Percentiles rank a stretch among this genome's conserved stretches.
These are phyloP conservation scores for Brachyptera putata DNA, from an alignment of 2,888 invertebrate genomes.

Conservation along the genomic window DNA sequence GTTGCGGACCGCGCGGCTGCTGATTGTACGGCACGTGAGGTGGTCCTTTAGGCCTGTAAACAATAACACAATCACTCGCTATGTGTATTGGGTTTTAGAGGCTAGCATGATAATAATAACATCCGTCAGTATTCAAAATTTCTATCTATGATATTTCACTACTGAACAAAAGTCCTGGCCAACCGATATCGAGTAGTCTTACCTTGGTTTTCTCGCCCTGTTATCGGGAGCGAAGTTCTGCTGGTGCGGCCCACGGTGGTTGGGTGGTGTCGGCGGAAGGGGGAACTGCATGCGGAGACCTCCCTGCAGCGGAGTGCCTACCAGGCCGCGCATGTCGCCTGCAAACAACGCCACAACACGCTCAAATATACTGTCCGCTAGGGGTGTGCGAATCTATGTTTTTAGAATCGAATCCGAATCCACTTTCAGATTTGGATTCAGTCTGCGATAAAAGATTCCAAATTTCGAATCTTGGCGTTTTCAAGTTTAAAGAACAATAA, in stretches of 20 bases:
- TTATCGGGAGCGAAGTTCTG: slow-evolving; percentile 16
- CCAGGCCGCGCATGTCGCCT: slow-evolving; percentile 27
- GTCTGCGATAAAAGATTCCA: no score
- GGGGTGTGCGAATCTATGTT: no score
- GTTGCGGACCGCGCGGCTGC: background rate
- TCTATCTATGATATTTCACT: no score
- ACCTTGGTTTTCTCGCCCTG: slow-evolving; percentile 2
- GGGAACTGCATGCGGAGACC: slow-evolving; percentile 26
- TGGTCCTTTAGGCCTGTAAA: background rate
- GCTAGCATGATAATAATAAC: no score
- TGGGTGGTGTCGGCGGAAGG: slow-evolving; percentile 24
- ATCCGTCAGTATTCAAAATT: no score
- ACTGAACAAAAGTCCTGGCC: no score
- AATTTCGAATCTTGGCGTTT: no score
- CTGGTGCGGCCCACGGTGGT: slow-evolving; percentile 21
- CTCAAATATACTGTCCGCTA: background rate
- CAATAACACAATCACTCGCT: background rate
- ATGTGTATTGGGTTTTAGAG: no score
- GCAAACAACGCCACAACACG: background rate
- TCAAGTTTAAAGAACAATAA: no score
- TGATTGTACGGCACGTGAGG: background rate
- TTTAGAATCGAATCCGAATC: no score
- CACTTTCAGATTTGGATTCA: no score
- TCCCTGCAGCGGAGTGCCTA: slow-evolving; percentile 26
- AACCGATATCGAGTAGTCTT: slow-evolving; percentile 18